Conservation (phyloP, 2,888 invertebrate genomes). For the Phragmatobia fuliginosa region DNA sequence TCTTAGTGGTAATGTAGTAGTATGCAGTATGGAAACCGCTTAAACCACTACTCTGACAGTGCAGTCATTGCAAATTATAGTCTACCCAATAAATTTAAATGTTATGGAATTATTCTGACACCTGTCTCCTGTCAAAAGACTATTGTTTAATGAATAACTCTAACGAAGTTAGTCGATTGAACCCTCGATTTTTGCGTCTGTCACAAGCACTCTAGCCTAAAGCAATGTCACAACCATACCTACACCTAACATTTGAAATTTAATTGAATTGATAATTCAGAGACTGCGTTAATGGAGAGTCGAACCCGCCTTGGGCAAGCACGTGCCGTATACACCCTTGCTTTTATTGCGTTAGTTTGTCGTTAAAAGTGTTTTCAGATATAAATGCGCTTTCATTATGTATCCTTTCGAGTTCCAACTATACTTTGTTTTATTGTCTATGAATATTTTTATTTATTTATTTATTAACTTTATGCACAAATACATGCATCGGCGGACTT, state of each 20-base stretch:
- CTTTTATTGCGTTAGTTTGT: slow-evolving; percentile 58
- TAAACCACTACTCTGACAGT: too few relatives aligned
- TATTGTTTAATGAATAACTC: slow-evolving; percentile 2
- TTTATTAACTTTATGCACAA: too few relatives aligned
- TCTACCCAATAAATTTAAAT: too few relatives aligned
- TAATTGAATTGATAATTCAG: slow-evolving; percentile 54
- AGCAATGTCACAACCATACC: slow-evolving; percentile 48
- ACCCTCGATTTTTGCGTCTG: slow-evolving; percentile 37
- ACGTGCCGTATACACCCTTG: slow-evolving; percentile 56
- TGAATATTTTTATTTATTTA: too few relatives aligned
- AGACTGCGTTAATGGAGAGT: slow-evolving; percentile 46
- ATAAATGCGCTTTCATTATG: slow-evolving; percentile 43
- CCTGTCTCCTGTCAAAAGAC: neutral
- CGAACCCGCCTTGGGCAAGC: slow-evolving; percentile 51
- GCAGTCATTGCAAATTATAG: too few relatives aligned
- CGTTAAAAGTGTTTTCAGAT: slow-evolving; percentile 61
- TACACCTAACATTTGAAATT: slow-evolving; percentile 50
- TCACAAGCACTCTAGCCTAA: slow-evolving; percentile 40
- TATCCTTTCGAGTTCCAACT: slow-evolving; percentile 26
- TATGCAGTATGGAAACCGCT: too few relatives aligned
- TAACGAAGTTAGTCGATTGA: slow-evolving; percentile 21
- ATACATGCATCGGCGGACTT: too few relatives aligned
- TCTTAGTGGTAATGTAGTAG: too few relatives aligned
- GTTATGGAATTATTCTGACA: neutral
- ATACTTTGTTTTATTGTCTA: slow-evolving; percentile 1